Evolutionary conservation across 35 echinoderm and acorn worm species (phyloP), one percentile per base, ranked within the genome.

Genomic region (Chiridota heheva): DNA sequence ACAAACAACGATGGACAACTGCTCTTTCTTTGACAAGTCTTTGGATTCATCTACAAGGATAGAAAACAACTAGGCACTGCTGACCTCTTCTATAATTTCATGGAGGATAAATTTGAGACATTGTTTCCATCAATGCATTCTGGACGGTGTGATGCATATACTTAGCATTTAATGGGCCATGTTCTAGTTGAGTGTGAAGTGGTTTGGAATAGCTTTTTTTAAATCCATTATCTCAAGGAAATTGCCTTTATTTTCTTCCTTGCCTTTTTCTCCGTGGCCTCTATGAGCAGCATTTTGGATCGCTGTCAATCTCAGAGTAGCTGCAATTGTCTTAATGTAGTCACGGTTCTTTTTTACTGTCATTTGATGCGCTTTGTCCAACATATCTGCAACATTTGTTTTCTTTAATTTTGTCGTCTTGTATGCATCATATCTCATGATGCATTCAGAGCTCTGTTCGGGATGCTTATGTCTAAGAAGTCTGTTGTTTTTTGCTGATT

Each of bases 1-100:
- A 6, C 78, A 27, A 7, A 90, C 7, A 29, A 83, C 87, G 30
- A 83, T 72, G 34, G 45, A 40, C 22, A 83, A 55, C 63, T 89
- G 86, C 67, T 89, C 78, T 29, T 63, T 82, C 68, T 82, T 90
- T 2, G 67, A 83, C 24, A 76, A 40, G 67, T 90, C 87, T 66
- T 90, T 89, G 7, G 67, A 64, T 45, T 90, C 79, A 76, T 83
- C 79, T 15, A 76, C 79, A 44, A 90, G 29, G 28, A 83, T 75
- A 13, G 56, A 44, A 40, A 83, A 83, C 5, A 73, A 60, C 5
- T 59, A 15, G 37, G 64, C 41, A 45, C 58, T 69, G 17, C 25
- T 49, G 36, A 90, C 43, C 51, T 90, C 87, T 48, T 84, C 70
- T 48, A 26, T 81, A 58, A 89, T 72, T 49, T 83, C 53, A 58